Evolutionary conservation across 1,140 invertebrate genomes (phyloP).

Genomic region (Bombus terrestris): DNA sequence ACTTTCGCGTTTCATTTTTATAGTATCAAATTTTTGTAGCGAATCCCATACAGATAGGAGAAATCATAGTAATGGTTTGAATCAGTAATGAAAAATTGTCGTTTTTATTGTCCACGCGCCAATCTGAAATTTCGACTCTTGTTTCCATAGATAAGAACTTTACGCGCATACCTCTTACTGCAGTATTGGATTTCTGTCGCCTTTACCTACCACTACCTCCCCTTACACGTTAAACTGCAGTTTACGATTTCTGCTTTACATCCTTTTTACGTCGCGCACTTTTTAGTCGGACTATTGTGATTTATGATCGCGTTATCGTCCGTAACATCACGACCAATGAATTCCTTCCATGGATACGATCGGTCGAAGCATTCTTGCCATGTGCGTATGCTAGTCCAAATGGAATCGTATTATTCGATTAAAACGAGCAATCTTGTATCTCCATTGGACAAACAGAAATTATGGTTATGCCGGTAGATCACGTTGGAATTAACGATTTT

Average conservation of each 20-base stretch:
- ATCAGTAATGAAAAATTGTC: not conserved
- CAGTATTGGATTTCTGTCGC: constrained; percentile 46
- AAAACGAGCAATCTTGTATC: not conserved
- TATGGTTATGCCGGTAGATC: not conserved
- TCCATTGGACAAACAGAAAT: not conserved
- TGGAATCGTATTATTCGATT: not conserved
- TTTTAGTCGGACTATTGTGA: constrained; percentile 34
- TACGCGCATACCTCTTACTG: constrained; percentile 19
- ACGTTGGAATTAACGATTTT: not conserved
- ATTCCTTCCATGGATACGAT: constrained; percentile 22
- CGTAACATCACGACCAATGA: constrained; percentile 29
- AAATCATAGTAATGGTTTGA: not conserved
- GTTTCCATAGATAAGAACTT: constrained; percentile 41
- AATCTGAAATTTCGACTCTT: constrained; percentile 28
- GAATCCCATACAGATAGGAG: not conserved
- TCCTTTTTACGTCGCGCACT: constrained; percentile 34
- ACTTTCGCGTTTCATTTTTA: too few relatives aligned
- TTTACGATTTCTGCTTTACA: constrained; percentile 53
- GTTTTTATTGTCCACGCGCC: constrained; percentile 27
- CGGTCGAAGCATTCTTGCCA: not conserved
- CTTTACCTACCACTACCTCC: not conserved
- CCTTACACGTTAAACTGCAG: constrained; percentile 43
- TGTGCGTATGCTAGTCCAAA: not conserved
- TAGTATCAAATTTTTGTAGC: too few relatives aligned
- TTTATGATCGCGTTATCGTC: constrained; percentile 46